Base-by-base conservation (phyloP, 2,113 vertebrate species). In the Gallinago jamesoni region DNA sequence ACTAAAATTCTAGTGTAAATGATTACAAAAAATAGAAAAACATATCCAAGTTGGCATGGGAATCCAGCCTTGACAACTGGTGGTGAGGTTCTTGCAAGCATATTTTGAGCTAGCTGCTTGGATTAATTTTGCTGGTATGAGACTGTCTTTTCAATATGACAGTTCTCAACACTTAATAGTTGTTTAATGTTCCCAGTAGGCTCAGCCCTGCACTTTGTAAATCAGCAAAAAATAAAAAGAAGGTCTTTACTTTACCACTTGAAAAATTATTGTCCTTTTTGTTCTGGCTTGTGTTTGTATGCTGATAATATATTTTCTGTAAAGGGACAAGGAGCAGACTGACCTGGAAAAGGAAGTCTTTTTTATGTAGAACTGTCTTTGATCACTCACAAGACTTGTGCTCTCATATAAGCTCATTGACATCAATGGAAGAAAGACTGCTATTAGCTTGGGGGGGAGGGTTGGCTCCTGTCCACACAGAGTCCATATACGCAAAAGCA, bases 271-370 rank as follows among this genome's bases (percentile, higher is more conserved):
- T 81, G 94, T 69, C 80, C 76, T 92, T 96, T 94, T 92, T 95
- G 72, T 68, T 87, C 92, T 92, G 84, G 82, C 84, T 91, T 85
- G 53, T 95, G 89, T 94, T 97, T 94, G 87, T 64, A 92, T 23
- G 59, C 56, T 73, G 87, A 74, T 69, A 92, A 87, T 90, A 75
- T 55, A 95, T 93, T 95, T 89, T 93, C 68, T 85, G 77, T 90
- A 89, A 94, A 94, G 69, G 91, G 86, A 90, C 50, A 76, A 94
- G 94, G 94, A 95, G 86, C 95, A 96, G 88, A 92, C 52, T 92
- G 93, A 94, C 89, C 92, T 97, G 93, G 85, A 93, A 97, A 97
- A 90, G 89, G 87, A 89, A 91, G 63, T 84, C 72, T 94, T 88
- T 96, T 89, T 93, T 92, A 93, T 87, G 82, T 68, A 90, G 90